Evolutionary conservation across 2,888 invertebrate species (phyloP).

Genomic region (Microchrysa polita): DNA sequence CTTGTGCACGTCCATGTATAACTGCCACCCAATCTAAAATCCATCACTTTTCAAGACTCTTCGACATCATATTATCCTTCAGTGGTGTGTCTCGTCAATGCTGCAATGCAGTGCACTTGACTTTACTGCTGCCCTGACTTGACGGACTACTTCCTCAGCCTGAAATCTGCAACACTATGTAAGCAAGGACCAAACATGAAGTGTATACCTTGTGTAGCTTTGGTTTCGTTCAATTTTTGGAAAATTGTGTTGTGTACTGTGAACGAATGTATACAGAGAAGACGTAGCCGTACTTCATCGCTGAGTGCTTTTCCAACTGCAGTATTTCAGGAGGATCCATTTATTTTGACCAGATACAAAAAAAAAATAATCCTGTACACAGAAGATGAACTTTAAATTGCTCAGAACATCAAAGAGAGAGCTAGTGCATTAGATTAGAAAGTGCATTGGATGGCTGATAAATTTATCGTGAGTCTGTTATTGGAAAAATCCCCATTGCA

Average conservation of each 20-base stretch:
- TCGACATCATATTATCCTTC: constrained; percentile 11
- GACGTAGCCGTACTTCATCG: constrained; percentile 4
- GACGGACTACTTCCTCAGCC: background rate
- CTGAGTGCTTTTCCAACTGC: constrained; percentile 40
- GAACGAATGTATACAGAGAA: no score
- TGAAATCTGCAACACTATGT: background rate
- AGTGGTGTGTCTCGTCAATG: constrained; percentile 1
- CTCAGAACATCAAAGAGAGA: no score
- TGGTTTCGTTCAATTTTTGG: background rate
- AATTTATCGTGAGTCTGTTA: no score
- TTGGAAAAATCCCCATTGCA: no score
- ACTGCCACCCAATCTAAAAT: constrained; percentile 15
- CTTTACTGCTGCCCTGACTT: constrained; percentile 19
- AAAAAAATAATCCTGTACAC: no score
- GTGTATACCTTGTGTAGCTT: background rate
- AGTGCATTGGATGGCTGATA: no score
- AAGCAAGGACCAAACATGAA: background rate
- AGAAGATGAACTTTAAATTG: no score
- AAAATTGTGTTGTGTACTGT: constrained; percentile 34
- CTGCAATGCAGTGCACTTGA: constrained; percentile 42
- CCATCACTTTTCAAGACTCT: constrained; percentile 31
- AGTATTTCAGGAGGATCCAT: constrained; percentile 34
- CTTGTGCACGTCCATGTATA: no score
- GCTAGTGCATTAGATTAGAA: no score
- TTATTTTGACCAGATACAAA: constrained; percentile 33